Conservation (phyloP, 1,140 invertebrate species). For the Halictus rubicundus region DNA sequence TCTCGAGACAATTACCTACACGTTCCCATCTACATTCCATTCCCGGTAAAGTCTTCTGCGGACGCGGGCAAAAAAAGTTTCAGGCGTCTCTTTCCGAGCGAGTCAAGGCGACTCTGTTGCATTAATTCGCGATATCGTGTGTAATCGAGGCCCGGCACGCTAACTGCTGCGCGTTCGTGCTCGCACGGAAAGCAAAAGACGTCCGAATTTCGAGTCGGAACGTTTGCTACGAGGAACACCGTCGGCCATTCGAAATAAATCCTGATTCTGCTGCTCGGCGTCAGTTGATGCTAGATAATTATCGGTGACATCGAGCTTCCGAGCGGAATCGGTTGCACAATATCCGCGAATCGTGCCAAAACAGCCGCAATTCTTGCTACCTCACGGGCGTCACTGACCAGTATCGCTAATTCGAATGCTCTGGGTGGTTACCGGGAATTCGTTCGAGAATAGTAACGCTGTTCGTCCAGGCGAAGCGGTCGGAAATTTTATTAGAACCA, state of each 20-base stretch:
- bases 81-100: neutral
- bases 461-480: too few relatives aligned
- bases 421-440: too few relatives aligned
- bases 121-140: constrained; percentile 5
- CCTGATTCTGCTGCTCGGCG: too few relatives aligned
- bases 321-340: constrained; percentile 37
- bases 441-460: too few relatives aligned
- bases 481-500: too few relatives aligned
- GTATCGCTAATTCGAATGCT: neutral
- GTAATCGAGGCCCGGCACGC: neutral
- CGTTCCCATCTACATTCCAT: constrained; percentile 8
- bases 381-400: constrained; percentile 47
- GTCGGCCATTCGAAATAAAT: too few relatives aligned
- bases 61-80: neutral
- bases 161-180: too few relatives aligned
- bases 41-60: neutral
- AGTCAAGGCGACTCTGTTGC: neutral
- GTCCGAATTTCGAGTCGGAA: too few relatives aligned
- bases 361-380: constrained; percentile 17
- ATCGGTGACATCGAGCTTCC: constrained; percentile 18
- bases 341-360: constrained; percentile 46
- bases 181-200: too few relatives aligned
- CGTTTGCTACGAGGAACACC: too few relatives aligned
- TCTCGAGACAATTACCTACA: constrained; percentile 3
- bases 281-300: constrained; percentile 3